Percentiles rank a stretch among this genome's conserved stretches.
Conservation (phyloP, 2,797 vertebrate species). For the Nyctalus aviator region DNA sequence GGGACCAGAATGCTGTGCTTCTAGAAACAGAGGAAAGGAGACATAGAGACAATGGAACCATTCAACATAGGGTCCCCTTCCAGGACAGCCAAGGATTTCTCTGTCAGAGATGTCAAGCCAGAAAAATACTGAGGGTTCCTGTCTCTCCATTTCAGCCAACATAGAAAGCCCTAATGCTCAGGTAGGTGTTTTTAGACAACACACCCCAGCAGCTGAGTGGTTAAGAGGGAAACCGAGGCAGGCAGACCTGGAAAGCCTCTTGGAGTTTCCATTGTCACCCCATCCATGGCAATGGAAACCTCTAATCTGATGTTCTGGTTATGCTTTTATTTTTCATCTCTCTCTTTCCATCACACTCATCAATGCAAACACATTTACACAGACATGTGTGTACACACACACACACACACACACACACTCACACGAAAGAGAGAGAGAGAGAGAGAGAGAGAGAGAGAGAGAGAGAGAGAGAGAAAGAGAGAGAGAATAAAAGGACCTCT, state of each 20-base stretch:
- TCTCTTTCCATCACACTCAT: background rate
- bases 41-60: background rate
- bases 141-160: background rate
- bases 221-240: slow-evolving; percentile 62
- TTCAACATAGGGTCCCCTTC: background rate
- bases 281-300: background rate
- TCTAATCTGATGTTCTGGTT: background rate
- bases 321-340: slow-evolving; percentile 17
- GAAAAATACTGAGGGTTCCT: background rate
- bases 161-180: background rate
- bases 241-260: background rate
- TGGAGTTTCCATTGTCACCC: background rate
- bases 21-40: background rate
- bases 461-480: too few species aligned
- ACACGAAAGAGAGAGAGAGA: too few species aligned
- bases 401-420: too few species aligned
- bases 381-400: background rate
- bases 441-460: too few species aligned
- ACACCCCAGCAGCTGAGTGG: background rate
- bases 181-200: background rate
- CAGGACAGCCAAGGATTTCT: background rate
- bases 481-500: background rate
- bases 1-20: background rate
- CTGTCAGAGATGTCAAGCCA: background rate
- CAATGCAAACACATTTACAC: background rate